Base-by-base conservation (phyloP, 64 coral and sea anemone genomes). In the Anthopleura sola region DNA sequence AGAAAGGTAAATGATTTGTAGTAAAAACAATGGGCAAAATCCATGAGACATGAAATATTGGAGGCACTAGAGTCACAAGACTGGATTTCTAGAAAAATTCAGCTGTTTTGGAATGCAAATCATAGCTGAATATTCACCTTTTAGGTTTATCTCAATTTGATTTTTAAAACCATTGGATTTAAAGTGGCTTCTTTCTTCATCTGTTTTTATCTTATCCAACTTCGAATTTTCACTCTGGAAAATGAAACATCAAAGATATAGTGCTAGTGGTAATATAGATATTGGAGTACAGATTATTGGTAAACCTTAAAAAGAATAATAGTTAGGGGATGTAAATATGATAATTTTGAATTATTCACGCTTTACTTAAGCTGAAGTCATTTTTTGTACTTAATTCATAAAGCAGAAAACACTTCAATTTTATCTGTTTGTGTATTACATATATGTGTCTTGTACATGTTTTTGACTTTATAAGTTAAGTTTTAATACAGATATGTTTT, bases 1-100 rank as follows among this genome's bases (percentile, higher is more conserved):
- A 49, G 49, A 86, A 37, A 84, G 94, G 94, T 90, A 36, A 47
- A 49, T 85, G 36, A 13, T 57, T 19, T 69, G 24, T 62, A 19
- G 47, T 66, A 32, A 46, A 33, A 14, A 37, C 37, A 28, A 15
- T 71, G 26, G 28, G 4, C 8, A 28, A 66, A 66, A 71, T 32
- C 10, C 3, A 16, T 16, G 34, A 2, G 2, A 53, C 50, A 53
- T 15, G 12, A 53, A 53, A 53, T 53, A 7, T 53, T 17, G 16
- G 50, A 53, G 40, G 16, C n/a, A n/a, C n/a, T n/a, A n/a, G n/a
- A n/a, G n/a, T 0, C 50, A 53, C 50, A 12, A 53, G 13, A 53
- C 13, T 53, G 13, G 50, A 53, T 53, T 53, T 53, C 50, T 13
- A 71, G 28, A 12, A 71, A 71, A 31, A 14, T 71, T 71, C 66